A percentile compares a stretch with the other conserved stretches of the same genome.
phyloP scores from a whole-genome alignment of 2,888 invertebrate species.

The Epinotia ramella region DNA sequence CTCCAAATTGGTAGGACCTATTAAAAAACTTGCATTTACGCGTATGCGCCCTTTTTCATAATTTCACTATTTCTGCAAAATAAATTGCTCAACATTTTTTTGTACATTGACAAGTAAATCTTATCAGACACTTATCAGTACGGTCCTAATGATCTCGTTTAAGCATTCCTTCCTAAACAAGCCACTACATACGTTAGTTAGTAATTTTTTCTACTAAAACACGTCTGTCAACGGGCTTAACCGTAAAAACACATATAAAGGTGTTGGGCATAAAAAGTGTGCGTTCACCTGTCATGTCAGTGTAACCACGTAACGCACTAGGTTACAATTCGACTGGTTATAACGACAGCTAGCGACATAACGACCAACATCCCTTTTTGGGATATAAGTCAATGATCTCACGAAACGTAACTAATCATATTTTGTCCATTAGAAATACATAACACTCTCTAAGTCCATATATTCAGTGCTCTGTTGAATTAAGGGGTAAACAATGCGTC shows the following conservation, averaged over 20 bases:
- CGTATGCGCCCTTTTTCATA: background rate
- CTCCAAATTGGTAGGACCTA: no score
- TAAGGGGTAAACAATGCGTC: no score
- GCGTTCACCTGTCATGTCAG: slow-evolving; percentile 17
- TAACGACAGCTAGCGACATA: no score
- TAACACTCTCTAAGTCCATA: no score
- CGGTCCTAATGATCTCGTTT: slow-evolving; percentile 4
- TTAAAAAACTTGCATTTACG: no score
- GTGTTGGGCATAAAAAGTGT: background rate
- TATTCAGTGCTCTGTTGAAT: no score
- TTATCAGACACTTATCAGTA: background rate
- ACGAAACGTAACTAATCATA: no score
- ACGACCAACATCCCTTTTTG: no score
- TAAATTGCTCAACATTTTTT: background rate
- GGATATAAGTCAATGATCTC: no score
- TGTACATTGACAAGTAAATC: background rate
- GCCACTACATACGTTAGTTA: background rate
- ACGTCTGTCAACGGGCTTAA: background rate
- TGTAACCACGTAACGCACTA: background rate
- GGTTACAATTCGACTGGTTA: background rate
- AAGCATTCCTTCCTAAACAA: slow-evolving; percentile 1
- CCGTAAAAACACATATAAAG: background rate
- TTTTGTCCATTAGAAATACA: no score
- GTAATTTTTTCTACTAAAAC: slow-evolving; percentile 7
- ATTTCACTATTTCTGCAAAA: background rate